Evolutionary conservation across 2,797 vertebrate species (phyloP).

Genomic region (Onychomys arenicola): DNA sequence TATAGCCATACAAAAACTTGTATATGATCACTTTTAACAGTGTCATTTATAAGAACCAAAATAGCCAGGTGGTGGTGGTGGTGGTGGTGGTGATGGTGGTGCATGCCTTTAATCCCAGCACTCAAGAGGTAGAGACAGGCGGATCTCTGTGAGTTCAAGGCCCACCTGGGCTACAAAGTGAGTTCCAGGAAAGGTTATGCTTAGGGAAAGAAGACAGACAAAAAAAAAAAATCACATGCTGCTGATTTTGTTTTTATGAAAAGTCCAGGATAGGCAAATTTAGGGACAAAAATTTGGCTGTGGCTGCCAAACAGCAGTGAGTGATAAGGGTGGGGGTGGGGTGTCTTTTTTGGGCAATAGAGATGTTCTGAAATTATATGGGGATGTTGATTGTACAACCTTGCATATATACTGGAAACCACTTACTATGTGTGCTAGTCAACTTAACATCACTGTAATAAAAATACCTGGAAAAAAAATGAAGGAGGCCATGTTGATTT

Average conservation of each 20-base stretch:
- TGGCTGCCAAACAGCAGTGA: background rate
- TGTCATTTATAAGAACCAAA: constrained; percentile 39
- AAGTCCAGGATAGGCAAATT: constrained; percentile 35
- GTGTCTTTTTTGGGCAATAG: background rate
- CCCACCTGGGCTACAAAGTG: too few relatives aligned
- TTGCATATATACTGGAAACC: background rate
- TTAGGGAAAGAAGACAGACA: constrained; percentile 33
- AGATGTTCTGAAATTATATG: constrained; percentile 62
- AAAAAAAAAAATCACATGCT: background rate
- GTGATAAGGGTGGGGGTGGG: background rate
- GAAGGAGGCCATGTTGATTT: background rate
- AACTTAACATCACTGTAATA: background rate
- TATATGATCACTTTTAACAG: background rate
- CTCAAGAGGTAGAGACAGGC: too few relatives aligned
- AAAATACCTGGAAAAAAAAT: background rate
- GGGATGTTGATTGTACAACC: background rate
- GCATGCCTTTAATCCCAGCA: too few relatives aligned
- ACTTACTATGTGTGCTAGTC: background rate
- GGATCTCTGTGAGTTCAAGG: too few relatives aligned
- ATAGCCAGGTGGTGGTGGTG: too few relatives aligned
- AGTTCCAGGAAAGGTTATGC: too few relatives aligned
- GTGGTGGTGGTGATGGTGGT: too few relatives aligned
- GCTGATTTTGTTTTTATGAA: background rate
- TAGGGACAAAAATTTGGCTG: constrained; percentile 3
- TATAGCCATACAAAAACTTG: background rate